Conservation (phyloP, 2,888 invertebrate genomes). For the Cheiracanthium punctorium region DNA sequence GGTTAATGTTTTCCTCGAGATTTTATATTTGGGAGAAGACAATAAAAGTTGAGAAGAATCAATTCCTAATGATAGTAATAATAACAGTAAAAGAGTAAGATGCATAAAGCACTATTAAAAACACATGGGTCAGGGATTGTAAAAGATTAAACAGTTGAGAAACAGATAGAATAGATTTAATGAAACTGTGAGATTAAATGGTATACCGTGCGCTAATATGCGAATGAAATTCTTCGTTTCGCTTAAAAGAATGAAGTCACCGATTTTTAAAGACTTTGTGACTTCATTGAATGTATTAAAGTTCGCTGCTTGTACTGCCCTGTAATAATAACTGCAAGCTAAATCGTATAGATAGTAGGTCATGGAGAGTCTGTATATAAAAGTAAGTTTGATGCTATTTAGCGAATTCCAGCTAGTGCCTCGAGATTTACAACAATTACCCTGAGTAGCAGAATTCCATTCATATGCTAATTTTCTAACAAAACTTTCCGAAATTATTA, state of each 20-base stretch:
- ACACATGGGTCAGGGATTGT: slow-evolving; percentile 20
- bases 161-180: slow-evolving; percentile 11
- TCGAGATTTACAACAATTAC: no score
- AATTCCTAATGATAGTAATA: slow-evolving; percentile 15
- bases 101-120: slow-evolving; percentile 6
- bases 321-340: neutral
- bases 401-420: no score
- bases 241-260: slow-evolving; percentile 4
- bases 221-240: neutral
- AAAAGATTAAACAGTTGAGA: slow-evolving; percentile 15
- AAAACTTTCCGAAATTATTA: no score
- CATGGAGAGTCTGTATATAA: neutral
- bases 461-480: no score
- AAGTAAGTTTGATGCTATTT: no score
- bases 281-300: neutral
- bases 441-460: no score
- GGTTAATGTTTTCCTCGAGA: neutral
- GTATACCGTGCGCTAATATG: slow-evolving; percentile 13
- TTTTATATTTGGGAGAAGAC: neutral
- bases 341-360: neutral
- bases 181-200: slow-evolving; percentile 7
- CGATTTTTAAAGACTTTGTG: slow-evolving; percentile 5
- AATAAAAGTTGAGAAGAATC: neutral
- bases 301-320: neutral
- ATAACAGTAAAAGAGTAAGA: neutral